A percentile compares a stretch with the other conserved stretches of the same genome.
Evolutionary conservation across 2,888 invertebrate genomes (phyloP).

Genomic region (Microctonus brassicae): DNA sequence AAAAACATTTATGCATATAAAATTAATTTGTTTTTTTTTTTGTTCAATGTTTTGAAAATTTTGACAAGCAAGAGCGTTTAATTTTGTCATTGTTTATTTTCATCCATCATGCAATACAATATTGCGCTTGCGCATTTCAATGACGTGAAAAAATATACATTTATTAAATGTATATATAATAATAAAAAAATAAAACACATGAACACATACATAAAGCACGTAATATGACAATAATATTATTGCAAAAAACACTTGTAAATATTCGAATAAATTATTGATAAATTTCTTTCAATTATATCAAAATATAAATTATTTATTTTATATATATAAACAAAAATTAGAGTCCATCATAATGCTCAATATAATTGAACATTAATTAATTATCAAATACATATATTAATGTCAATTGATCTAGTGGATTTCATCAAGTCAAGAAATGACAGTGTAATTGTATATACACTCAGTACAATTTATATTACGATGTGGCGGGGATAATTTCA

Average conservation of each 20-base stretch:
- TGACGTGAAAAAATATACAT: background rate
- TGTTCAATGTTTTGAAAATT: too few relatives aligned
- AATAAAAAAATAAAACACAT: background rate
- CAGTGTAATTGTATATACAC: background rate
- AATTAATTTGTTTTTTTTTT: too few relatives aligned
- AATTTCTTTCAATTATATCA: background rate
- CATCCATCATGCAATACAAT: background rate
- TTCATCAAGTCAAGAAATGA: background rate
- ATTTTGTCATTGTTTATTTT: conserved; percentile 36
- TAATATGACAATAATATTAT: background rate
- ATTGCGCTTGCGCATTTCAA: conserved; percentile 23
- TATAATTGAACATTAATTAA: background rate
- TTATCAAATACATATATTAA: background rate
- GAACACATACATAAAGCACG: background rate
- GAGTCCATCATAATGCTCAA: too few relatives aligned
- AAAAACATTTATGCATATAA: too few relatives aligned
- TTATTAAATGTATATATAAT: background rate
- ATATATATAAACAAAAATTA: background rate
- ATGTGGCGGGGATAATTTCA: background rate
- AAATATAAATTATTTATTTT: background rate
- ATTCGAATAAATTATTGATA: too few relatives aligned
- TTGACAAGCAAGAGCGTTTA: conserved; percentile 17
- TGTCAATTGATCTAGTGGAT: too few relatives aligned
- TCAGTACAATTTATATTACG: background rate
- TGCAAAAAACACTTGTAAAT: too few relatives aligned